Percentiles rank a stretch among this genome's conserved stretches.
Evolutionary conservation across 1,140 invertebrate genomes (phyloP).

Genomic region (Drosophila kohkoa): DNA sequence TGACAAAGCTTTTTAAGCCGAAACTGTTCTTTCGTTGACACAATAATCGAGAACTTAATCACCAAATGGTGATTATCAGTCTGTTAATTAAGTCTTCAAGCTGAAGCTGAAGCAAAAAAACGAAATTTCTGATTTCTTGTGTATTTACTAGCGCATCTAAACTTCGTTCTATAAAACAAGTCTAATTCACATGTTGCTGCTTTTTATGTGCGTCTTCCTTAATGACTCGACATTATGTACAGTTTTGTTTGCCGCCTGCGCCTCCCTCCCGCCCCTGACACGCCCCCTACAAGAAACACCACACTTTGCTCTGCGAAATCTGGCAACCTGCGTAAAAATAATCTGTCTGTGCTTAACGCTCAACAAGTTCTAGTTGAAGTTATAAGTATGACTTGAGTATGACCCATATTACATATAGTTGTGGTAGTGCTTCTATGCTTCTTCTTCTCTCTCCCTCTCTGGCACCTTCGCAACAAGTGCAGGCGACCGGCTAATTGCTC

Average conservation of each 20-base stretch:
- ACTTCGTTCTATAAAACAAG: conserved; percentile 43
- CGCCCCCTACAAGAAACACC: background rate
- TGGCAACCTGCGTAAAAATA: conserved; percentile 36
- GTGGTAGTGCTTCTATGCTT: conserved; percentile 14
- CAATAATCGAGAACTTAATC: background rate
- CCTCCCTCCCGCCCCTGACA: no score
- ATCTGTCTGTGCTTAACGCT: conserved; percentile 12
- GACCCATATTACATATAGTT: conserved; percentile 64
- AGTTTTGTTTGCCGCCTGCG: background rate
- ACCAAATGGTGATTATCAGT: background rate
- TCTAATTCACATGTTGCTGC: conserved; percentile 25
- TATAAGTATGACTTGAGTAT: conserved; percentile 22
- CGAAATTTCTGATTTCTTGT: background rate
- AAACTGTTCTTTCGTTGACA: conserved; percentile 6
- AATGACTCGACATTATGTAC: conserved; percentile 66
- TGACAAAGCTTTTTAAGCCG: background rate
- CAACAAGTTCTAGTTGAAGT: conserved; percentile 65
- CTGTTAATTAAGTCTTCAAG: conserved; percentile 5
- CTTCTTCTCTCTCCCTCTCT: conserved; percentile 23
- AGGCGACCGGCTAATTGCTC: conserved; percentile 66
- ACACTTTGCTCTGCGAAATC: conserved; percentile 2
- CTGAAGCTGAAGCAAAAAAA: background rate
- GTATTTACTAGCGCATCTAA: conserved; percentile 45
- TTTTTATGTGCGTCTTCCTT: conserved; percentile 42
- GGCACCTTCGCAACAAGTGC: conserved; percentile 43